phyloP scores from a whole-genome alignment of 2,797 vertebrate genomes.

The Melopsittacus undulatus region DNA sequence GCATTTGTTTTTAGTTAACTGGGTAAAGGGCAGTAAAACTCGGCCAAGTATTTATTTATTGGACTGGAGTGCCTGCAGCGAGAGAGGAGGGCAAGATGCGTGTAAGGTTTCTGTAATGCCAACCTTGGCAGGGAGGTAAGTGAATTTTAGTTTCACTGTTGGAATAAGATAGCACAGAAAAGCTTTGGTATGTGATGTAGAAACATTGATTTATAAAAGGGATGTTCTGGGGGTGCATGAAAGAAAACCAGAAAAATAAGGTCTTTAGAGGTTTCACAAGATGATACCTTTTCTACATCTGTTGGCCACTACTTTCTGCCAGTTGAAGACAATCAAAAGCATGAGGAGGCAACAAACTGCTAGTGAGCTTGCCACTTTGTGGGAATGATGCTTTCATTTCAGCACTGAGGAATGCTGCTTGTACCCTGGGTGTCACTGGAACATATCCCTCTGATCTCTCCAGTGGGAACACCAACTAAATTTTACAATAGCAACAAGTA shows the following conservation, averaged over 20 bases:
- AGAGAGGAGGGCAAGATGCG: background rate
- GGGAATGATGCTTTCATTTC: background rate
- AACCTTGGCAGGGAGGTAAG: background rate
- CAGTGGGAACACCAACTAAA: background rate
- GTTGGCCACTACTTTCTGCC: background rate
- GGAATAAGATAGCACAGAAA: background rate
- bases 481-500: background rate
- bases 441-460: rapidly evolving
- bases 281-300: background rate
- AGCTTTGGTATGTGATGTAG: background rate
- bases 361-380: background rate
- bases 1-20: slow-evolving; percentile 51
- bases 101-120: slow-evolving; percentile 7
- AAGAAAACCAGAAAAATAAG: background rate
- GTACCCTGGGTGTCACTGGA: background rate
- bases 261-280: background rate
- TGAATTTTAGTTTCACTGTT: background rate
- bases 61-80: background rate
- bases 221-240: background rate
- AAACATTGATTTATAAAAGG: background rate
- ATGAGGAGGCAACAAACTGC: background rate
- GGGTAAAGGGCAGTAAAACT: slow-evolving; percentile 37
- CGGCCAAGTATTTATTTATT: background rate
- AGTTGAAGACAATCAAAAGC: background rate
- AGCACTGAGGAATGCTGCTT: background rate